Evolutionary conservation across 2,113 vertebrate species (phyloP), one percentile per base, ranked within the genome.

Genomic region (Baryphthengus martii): DNA sequence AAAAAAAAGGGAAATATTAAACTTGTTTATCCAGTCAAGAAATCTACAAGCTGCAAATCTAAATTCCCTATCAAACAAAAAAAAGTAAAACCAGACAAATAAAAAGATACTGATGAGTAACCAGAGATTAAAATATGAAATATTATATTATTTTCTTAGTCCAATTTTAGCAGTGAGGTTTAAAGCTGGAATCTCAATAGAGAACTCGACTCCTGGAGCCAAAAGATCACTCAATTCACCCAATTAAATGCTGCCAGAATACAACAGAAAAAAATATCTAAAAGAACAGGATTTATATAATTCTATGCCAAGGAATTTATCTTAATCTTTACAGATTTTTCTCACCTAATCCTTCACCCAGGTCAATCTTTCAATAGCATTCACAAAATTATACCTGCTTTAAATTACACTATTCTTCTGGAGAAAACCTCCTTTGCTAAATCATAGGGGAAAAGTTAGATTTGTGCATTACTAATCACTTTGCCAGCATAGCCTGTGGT

Each of bases 1-100:
- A 15, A 63, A 73, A 63, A 70, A 79, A 62, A 52, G 35, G 9
- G 39, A 33, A 88, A 91, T 25, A 35, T 37, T 88, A 35, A 81
- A 50, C 33, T 23, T 19, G 14, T 14, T 26, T 59, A 89, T 13
- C 44, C 53, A 75, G 47, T 1, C 35, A 75, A 85, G 59, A 75
- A 78, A 85, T 1, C 4, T n/a, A 76, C 1, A 9, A 16, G 39
- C 5, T 0, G 0, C 11, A 50, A 12, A 55, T 56, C 56, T 35
- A 61, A 75, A 76, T 52, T 82, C 42, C 31, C 23, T n/a, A n/a
- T n/a, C 6, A 37, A 3, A 62, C 9, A 21, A 24, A 89, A 7
- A 58, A 56, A 24, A 10, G 4, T 15, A 40, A 73, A 77, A 29
- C 62, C 7, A 17, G 10, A 66, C 6, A 11, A 18, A 65, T 39